Evolutionary conservation across 2,888 invertebrate genomes (phyloP).

Genomic region (Leptinotarsa tumamoca): DNA sequence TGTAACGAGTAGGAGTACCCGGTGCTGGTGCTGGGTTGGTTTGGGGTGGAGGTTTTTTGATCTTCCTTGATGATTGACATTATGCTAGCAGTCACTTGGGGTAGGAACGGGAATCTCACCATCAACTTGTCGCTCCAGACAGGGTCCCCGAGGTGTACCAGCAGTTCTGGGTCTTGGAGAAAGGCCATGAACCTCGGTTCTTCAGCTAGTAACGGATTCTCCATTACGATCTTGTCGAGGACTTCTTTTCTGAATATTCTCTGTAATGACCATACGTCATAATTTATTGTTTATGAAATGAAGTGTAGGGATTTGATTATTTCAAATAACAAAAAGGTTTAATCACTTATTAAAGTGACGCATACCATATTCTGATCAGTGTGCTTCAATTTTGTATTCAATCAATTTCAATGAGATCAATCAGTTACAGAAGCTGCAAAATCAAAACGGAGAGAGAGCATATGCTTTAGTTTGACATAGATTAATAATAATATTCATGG

Average conservation of each 20-base stretch:
- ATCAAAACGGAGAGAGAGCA: no score
- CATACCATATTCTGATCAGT: no score
- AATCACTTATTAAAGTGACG: no score
- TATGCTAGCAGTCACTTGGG: conserved; percentile 77
- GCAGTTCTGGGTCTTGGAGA: conserved; percentile 81
- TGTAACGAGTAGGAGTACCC: conserved; percentile 70
- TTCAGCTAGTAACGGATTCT: conserved; percentile 76
- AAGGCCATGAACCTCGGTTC: conserved; percentile 82
- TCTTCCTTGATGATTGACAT: conserved; percentile 68
- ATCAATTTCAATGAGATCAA: no score
- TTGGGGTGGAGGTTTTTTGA: conserved; percentile 70
- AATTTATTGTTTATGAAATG: not conserved
- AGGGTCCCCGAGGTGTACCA: conserved; percentile 77
- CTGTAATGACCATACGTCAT: conserved; percentile 46
- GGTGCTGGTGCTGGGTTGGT: conserved; percentile 68
- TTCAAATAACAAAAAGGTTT: not conserved
- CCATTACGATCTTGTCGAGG: conserved; percentile 77
- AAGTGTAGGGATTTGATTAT: not conserved
- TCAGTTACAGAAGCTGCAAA: no score
- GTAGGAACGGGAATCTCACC: conserved; percentile 77
- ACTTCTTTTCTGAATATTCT: conserved; percentile 67
- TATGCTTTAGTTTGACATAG: no score
- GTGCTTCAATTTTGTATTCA: no score
- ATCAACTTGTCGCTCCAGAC: conserved; percentile 75
- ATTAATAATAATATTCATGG: no score